Evolutionary conservation across 2,113 vertebrate genomes (phyloP), one percentile per base, ranked within the genome.

Genomic region (Collichthys lucidus): DNA sequence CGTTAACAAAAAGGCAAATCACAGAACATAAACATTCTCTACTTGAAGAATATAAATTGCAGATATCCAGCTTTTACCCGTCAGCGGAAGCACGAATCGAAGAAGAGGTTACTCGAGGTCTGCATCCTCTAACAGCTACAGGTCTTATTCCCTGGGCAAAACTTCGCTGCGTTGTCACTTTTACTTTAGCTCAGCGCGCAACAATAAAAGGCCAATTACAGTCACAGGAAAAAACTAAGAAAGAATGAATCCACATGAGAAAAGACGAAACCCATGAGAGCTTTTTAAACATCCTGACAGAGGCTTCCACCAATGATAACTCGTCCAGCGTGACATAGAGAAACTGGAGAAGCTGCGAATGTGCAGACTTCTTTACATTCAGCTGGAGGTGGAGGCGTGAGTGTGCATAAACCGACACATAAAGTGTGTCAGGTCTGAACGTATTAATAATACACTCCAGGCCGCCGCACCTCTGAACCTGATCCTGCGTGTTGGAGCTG

Each of bases 131-230:
- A 74, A 47, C 63, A 50, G 76, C 59, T 31, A 60, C 52, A 24
- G 65, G 79, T 77, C 22, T 46, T 46, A 2, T 20, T 63, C 56
- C 4, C 24, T 53, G 60, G 24, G 74, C 40, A 20, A 59, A 85
- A 56, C 72, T 12, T 26, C 2, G 20, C 22, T 3, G 19, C 10
- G 11, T 1, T 73, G 68, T 82, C 75, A 59, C 24, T 35, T 82
- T 77, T 46, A 72, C 67, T 90, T 87, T 70, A 17, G 22, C 69
- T 81, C 50, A 11, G 1, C 69, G 78, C 26, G 2, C 56, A 50
- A 40, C 73, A 44, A 68, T 77, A 69, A 86, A 86, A 86, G 72
- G 69, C 80, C 88, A 77, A 82, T 90, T 83, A 90, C 55, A 46
- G 77, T 85, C 74, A 66, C 0, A 31, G 71, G 12, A 61, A 55